A percentile compares a stretch with the other conserved stretches of the same genome.
phyloP scores from a whole-genome alignment of 2,888 invertebrate genomes.

The Carabus problematicus region DNA sequence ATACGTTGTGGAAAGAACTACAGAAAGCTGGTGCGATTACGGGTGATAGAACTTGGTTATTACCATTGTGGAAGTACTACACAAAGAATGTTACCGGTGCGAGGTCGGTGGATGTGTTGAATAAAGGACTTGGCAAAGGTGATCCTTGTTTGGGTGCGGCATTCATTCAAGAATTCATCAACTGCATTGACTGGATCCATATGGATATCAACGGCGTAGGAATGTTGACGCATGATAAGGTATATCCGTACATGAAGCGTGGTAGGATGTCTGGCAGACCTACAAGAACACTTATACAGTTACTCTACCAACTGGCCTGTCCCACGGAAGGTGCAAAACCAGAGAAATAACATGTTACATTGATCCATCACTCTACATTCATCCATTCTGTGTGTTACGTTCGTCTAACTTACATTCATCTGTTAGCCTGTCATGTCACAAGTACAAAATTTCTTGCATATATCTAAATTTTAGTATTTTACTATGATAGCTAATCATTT shows the following conservation, averaged over 20 bases:
- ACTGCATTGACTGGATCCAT: conserved; percentile 62
- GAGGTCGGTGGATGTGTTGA: conserved; percentile 56
- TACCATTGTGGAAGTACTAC: conserved; percentile 67
- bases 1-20: conserved; percentile 62
- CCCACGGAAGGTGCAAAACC: conserved; percentile 48
- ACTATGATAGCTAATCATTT: conserved; percentile 40
- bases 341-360: not conserved
- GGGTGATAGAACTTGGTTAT: conserved; percentile 69
- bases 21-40: conserved; percentile 63
- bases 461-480: conserved; percentile 32
- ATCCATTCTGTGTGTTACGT: not conserved
- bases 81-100: conserved; percentile 59
- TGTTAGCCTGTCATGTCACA: too few species aligned
- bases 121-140: conserved; percentile 56
- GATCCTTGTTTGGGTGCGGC: conserved; percentile 57
- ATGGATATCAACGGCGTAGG: conserved; percentile 50
- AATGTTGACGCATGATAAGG: conserved; percentile 61
- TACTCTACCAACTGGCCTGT: conserved; percentile 59
- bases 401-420: not conserved
- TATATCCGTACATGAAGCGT: conserved; percentile 63
- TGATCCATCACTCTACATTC: not conserved
- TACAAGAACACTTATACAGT: conserved; percentile 61
- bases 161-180: conserved; percentile 63
- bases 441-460: not conserved
- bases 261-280: conserved; percentile 64